phyloP scores from a whole-genome alignment of 2,888 invertebrate genomes.

The Stratiomys singularior region DNA sequence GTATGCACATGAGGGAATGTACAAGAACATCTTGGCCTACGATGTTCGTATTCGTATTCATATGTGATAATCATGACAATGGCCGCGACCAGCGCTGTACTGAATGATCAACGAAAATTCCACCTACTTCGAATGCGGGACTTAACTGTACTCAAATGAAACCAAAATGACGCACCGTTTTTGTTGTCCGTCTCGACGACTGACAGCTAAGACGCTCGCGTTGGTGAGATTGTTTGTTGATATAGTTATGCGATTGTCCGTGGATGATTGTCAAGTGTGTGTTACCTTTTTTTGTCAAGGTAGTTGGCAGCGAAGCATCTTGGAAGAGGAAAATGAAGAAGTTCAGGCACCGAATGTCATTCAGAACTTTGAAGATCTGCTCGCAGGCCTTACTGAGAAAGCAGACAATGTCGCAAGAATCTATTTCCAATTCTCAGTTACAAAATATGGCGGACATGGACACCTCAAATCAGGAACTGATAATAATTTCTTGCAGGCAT shows the following conservation, averaged over 20 bases:
- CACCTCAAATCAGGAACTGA: too few species aligned
- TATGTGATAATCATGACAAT: slow-evolving; percentile 26
- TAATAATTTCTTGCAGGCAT: too few species aligned
- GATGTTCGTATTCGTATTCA: slow-evolving; percentile 16
- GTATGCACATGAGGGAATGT: slow-evolving; percentile 26
- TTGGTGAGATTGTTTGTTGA: not conserved
- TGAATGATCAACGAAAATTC: slow-evolving; percentile 40
- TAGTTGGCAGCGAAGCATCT: not conserved
- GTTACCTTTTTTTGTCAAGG: not conserved
- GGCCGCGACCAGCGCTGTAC: slow-evolving; percentile 19
- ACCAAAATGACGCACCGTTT: slow-evolving; percentile 46
- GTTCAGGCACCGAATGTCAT: not conserved
- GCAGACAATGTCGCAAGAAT: too few species aligned
- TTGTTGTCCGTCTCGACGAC: slow-evolving; percentile 22
- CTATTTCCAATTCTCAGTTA: too few species aligned
- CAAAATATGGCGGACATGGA: too few species aligned
- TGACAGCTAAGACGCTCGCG: not conserved
- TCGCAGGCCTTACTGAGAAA: too few species aligned
- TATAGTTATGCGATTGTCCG: not conserved
- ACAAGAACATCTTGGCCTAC: slow-evolving; percentile 20
- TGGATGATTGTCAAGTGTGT: not conserved
- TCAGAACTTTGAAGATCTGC: not conserved
- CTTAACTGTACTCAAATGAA: slow-evolving; percentile 47
- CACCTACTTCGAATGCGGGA: slow-evolving; percentile 46
- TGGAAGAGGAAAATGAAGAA: slow-evolving; percentile 25